These are phyloP conservation scores for Tipula unca DNA, from an alignment of 2,888 invertebrate genomes.

Conservation along the genomic window DNA sequence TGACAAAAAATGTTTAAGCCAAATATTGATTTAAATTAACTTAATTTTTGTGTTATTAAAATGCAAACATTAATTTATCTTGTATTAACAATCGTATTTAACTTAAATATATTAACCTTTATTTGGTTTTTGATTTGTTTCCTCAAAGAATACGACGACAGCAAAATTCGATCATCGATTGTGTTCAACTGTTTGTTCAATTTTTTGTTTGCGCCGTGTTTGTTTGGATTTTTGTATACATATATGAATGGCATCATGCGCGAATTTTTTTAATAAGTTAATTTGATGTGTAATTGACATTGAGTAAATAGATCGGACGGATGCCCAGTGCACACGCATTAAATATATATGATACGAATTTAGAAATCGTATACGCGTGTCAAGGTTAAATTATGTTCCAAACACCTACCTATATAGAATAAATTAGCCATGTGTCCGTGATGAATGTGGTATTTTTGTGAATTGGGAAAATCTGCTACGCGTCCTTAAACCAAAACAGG, in stretches of 20 bases:
- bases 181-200: neutral
- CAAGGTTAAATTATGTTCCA: neutral
- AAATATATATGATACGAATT: neutral
- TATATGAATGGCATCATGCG: neutral
- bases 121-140: neutral
- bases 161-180: neutral
- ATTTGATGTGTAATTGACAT: neutral
- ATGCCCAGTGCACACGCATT: neutral
- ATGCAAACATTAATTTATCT: neutral
- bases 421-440: too few relatives aligned
- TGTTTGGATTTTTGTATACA: neutral
- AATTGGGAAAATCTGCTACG: too few relatives aligned
- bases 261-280: neutral
- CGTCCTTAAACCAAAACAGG: too few relatives aligned
- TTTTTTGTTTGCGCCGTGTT: neutral
- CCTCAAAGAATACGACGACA: neutral
- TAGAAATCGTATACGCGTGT: neutral
- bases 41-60: neutral
- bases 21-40: slow-evolving; percentile 14
- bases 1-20: neutral
- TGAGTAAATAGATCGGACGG: neutral
- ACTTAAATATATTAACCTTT: neutral
- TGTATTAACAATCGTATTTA: neutral
- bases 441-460: too few relatives aligned
- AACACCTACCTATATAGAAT: too few relatives aligned